Conservation (phyloP, 1,140 invertebrate genomes). For the Sitobion miscanthi region DNA sequence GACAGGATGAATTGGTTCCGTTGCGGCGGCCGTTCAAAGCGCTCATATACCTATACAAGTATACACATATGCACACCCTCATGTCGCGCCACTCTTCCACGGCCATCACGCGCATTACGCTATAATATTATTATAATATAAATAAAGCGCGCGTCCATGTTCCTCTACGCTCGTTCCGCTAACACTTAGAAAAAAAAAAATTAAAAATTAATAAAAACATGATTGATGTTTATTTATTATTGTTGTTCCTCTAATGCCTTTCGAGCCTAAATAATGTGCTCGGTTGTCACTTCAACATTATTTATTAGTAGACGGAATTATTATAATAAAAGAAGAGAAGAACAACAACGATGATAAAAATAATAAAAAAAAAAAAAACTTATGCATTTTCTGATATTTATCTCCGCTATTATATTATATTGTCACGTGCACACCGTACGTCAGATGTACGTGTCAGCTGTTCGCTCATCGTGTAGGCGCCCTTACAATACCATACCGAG, state of each 20-base stretch:
- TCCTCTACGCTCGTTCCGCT: neutral
- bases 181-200: neutral
- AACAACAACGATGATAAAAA: neutral
- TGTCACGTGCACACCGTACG: neutral
- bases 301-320: neutral
- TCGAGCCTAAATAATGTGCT: conserved; percentile 39
- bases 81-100: neutral
- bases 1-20: conserved; percentile 22
- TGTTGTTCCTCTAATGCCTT: neutral
- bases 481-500: neutral
- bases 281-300: conserved; percentile 33
- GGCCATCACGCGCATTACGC: neutral
- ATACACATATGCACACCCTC: neutral
- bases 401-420: conserved; percentile 19
- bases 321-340: neutral
- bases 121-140: neutral
- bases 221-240: conserved; percentile 45
- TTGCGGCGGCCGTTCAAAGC: neutral
- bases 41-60: neutral
- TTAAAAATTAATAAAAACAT: neutral
- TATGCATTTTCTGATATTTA: conserved; percentile 32
- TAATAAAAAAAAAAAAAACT: neutral
- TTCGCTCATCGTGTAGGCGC: conserved; percentile 18
- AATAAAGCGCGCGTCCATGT: neutral
- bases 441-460: neutral